A percentile compares a stretch with the other conserved stretches of the same genome.
Conservation (phyloP, 1,140 invertebrate species). For the Drosophila kurseongensis region DNA sequence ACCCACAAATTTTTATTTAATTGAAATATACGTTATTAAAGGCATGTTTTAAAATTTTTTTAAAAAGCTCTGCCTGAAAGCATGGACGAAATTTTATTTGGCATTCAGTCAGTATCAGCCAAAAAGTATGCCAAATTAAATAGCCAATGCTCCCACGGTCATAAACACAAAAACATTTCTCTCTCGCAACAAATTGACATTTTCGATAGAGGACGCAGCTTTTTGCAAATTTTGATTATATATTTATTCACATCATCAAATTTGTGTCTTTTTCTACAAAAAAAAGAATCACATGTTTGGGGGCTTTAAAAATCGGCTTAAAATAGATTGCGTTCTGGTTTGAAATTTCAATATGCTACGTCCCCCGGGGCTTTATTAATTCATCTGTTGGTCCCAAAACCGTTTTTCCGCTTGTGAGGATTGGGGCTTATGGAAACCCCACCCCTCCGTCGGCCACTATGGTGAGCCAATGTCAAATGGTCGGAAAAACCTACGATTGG, state of each 20-base stretch:
- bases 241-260: constrained; percentile 4
- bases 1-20: constrained; percentile 42
- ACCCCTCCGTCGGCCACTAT: too few relatives aligned
- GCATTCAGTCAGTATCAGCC: constrained; percentile 5
- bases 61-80: constrained; percentile 12
- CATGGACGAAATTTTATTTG: constrained; percentile 6
- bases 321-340: constrained; percentile 8
- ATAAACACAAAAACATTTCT: constrained; percentile 4
- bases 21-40: background rate
- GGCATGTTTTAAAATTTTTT: constrained; percentile 4
- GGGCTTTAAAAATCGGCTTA: constrained; percentile 17
- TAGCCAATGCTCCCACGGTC: background rate
- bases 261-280: background rate
- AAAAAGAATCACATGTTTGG: too few relatives aligned
- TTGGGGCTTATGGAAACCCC: background rate
- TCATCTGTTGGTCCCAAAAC: constrained; percentile 26
- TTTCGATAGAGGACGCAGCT: background rate
- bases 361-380: constrained; percentile 34
- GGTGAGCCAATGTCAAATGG: constrained; percentile 22
- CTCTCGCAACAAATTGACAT: background rate
- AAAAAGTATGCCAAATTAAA: constrained; percentile 29
- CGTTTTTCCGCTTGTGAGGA: background rate
- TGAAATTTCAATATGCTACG: constrained; percentile 7
- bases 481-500: constrained; percentile 21
- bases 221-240: constrained; percentile 19